These are phyloP conservation scores for Capitulum mitella DNA, from an alignment of 2,888 invertebrate species.

Conservation along the genomic window DNA sequence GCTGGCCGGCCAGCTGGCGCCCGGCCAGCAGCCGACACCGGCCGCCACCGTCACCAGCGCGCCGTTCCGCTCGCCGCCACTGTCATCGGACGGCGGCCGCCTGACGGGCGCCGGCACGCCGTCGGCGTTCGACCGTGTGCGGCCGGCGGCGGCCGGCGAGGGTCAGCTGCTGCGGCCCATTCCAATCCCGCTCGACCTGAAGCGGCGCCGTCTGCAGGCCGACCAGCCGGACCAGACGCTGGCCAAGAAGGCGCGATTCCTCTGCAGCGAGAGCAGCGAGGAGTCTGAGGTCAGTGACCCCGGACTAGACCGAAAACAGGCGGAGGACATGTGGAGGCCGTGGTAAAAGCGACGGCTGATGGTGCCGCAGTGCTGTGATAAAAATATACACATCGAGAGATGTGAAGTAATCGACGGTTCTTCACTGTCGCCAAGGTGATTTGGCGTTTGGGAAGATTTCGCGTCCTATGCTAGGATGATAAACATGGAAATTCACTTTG, in stretches of 20 bases:
- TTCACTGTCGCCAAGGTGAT: too few relatives aligned
- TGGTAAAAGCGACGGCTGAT: conserved; percentile 50
- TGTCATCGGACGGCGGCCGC: neutral
- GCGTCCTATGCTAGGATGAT: too few relatives aligned
- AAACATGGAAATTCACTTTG: too few relatives aligned
- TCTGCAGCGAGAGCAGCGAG: conserved; percentile 1
- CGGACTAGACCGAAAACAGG: conserved; percentile 42
- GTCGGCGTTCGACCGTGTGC: conserved; percentile 9
- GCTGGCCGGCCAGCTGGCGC: neutral
- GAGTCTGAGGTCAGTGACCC: neutral
- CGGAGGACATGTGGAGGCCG: conserved; percentile 63
- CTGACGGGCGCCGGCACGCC: neutral
- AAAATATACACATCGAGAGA: neutral
- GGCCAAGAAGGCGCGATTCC: neutral
- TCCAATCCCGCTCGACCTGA: conserved; percentile 66
- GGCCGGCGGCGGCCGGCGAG: neutral
- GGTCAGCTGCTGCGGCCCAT: conserved; percentile 41
- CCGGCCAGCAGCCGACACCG: neutral
- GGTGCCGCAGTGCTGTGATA: neutral
- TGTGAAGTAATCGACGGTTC: too few relatives aligned
- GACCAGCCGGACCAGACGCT: conserved; percentile 52
- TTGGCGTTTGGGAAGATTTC: too few relatives aligned
- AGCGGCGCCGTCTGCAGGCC: conserved; percentile 50
- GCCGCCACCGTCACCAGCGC: conserved; percentile 1
- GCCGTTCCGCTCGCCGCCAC: neutral